Conservation (phyloP, 2,113 vertebrate species). For the Cheirogaleus medius region DNA sequence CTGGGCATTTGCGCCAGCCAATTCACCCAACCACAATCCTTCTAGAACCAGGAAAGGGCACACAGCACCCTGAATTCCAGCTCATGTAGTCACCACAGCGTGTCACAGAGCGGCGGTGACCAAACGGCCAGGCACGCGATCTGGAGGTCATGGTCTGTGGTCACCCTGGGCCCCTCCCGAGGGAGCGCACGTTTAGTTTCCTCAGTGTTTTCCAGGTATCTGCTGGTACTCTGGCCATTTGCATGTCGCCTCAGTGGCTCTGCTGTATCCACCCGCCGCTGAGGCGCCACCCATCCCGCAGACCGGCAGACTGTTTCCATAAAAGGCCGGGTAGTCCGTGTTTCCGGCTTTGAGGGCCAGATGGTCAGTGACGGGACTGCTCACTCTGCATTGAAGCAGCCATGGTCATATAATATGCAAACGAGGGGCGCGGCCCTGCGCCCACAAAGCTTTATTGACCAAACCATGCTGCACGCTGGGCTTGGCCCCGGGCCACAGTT, state of each 20-base stretch:
- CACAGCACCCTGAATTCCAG: background rate
- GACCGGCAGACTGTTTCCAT: too few species aligned
- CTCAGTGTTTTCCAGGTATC: background rate
- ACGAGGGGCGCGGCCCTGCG: accelerated
- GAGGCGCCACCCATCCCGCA: background rate
- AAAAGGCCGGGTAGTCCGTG: background rate
- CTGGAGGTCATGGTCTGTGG: background rate
- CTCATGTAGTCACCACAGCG: accelerated
- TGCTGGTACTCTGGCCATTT: background rate
- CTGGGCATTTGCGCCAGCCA: accelerated
- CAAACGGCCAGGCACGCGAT: too few species aligned
- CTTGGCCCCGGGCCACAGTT: too few species aligned
- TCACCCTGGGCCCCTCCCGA: background rate
- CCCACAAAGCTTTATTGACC: background rate
- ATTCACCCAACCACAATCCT: too few species aligned
- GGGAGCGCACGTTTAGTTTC: background rate
- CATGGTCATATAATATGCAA: accelerated
- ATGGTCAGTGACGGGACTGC: accelerated
- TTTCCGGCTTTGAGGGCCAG: background rate
- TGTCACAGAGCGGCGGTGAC: background rate
- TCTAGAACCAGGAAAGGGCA: background rate
- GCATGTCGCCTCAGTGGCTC: accelerated
- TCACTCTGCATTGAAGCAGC: background rate
- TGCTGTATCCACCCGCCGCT: too few species aligned
- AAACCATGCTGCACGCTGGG: background rate